These are phyloP conservation scores for Numenius arquata DNA, from an alignment of 2,113 vertebrate species.

Conservation along the genomic window DNA sequence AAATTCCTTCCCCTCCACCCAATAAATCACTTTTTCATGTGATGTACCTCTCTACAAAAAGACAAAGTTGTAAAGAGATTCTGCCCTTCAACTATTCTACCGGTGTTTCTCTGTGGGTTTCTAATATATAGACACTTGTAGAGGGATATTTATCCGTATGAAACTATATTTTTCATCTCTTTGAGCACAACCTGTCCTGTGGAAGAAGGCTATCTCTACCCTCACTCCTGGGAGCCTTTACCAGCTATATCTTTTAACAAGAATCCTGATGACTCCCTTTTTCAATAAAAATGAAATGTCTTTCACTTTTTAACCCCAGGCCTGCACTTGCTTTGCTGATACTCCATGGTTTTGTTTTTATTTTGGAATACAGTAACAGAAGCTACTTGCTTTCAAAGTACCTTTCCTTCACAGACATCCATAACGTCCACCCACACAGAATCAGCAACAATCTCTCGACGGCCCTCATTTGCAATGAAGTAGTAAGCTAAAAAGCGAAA, in stretches of 20 bases:
- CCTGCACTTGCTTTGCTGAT: background rate
- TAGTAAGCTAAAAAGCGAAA: constrained; percentile 82
- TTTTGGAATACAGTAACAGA: background rate
- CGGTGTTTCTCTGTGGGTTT: background rate
- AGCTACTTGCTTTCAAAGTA: background rate
- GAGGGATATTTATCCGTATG: background rate
- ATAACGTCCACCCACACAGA: constrained; percentile 79
- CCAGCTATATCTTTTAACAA: background rate
- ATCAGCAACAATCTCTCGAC: constrained; percentile 71
- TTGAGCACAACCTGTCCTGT: background rate
- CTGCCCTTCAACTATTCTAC: background rate
- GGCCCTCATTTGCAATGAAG: background rate
- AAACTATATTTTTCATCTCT: background rate
- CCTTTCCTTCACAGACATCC: constrained; percentile 76
- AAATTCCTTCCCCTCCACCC: background rate
- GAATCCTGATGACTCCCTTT: background rate
- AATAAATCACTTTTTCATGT: background rate
- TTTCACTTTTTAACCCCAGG: background rate
- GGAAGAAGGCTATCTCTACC: background rate
- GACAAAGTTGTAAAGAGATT: background rate
- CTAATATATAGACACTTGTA: background rate
- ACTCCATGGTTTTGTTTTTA: background rate
- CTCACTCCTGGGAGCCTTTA: background rate
- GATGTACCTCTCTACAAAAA: background rate
- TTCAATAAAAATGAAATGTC: background rate